Evolutionary conservation across 2,797 vertebrate species (phyloP).

Genomic region (Meda fulgida): DNA sequence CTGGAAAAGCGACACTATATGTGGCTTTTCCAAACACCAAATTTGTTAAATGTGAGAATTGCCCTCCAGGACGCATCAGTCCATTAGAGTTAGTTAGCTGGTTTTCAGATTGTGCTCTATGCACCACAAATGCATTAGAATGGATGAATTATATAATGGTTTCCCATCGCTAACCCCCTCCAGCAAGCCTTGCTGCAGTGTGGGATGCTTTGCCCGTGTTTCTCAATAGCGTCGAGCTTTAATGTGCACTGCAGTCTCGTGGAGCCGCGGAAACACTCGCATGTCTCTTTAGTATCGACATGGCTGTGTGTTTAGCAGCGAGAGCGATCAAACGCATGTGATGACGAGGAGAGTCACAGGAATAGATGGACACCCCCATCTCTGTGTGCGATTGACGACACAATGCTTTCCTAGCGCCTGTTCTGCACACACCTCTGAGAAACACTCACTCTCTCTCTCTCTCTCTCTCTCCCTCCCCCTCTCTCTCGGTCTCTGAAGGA

Average conservation of each 20-base stretch:
- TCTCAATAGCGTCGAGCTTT: slow-evolving; percentile 23
- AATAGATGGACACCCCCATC: slow-evolving; percentile 37
- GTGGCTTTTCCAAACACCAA: too few species aligned
- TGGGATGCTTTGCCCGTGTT: slow-evolving; percentile 21
- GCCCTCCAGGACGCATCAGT: neutral
- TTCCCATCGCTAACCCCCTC: slow-evolving; percentile 18
- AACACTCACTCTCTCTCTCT: slow-evolving; percentile 50
- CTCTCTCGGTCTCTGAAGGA: slow-evolving; percentile 79
- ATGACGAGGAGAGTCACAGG: slow-evolving; percentile 24
- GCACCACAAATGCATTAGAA: slow-evolving; percentile 8
- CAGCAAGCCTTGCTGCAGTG: slow-evolving; percentile 34
- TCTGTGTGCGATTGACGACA: slow-evolving; percentile 29
- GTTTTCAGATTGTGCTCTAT: neutral
- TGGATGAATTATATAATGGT: slow-evolving; percentile 34
- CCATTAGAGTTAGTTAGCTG: neutral
- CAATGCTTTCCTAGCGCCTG: slow-evolving; percentile 50
- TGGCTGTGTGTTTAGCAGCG: slow-evolving; percentile 70
- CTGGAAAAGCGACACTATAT: slow-evolving; percentile 1
- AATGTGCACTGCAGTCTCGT: slow-evolving; percentile 53
- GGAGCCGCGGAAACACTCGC: slow-evolving; percentile 37
- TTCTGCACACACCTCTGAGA: slow-evolving; percentile 24
- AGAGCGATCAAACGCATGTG: slow-evolving; percentile 36
- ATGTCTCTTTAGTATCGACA: slow-evolving; percentile 68
- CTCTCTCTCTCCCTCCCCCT: slow-evolving; percentile 46
- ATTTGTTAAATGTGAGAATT: neutral